phyloP scores from a whole-genome alignment of 2,797 vertebrate species.

The Bothrops alternatus region DNA sequence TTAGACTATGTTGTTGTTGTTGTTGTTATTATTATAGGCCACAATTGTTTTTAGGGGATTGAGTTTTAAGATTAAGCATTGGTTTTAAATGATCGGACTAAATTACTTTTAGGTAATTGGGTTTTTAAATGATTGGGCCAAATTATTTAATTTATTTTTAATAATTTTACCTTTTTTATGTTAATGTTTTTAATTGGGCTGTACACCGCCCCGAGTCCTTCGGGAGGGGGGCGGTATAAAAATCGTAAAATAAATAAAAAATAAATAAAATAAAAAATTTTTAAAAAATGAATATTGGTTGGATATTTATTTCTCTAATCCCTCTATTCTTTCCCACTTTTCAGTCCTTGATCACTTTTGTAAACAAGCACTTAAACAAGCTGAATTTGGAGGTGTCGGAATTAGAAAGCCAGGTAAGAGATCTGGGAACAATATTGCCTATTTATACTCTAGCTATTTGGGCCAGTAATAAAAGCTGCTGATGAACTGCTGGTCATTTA shows the following conservation, averaged over 20 bases:
- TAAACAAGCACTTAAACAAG: constrained; percentile 98
- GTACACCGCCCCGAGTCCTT: no score
- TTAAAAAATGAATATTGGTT: not conserved
- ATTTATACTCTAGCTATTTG: not conserved
- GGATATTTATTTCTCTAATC: not conserved
- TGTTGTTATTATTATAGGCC: not conserved
- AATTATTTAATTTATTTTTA: no score
- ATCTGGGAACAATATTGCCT: not conserved
- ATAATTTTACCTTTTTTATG: no score
- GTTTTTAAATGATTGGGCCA: no score
- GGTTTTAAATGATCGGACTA: no score
- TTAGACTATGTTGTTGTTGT: not conserved
- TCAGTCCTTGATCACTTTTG: constrained; percentile 95
- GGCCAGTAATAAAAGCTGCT: not conserved
- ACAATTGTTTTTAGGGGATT: no score
- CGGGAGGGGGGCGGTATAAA: no score
- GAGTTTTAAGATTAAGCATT: no score
- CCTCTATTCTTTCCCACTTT: constrained; percentile 25
- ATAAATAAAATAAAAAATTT: no score
- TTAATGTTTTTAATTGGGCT: no score
- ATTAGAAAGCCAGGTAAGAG: constrained; percentile 88
- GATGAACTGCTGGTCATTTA: not conserved
- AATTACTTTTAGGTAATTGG: no score
- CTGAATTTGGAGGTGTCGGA: constrained; percentile 95
- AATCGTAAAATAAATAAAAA: no score